These are phyloP conservation scores for Phallusia fumigata DNA, from an alignment of 23 tunicate species.

Conservation along the genomic window DNA sequence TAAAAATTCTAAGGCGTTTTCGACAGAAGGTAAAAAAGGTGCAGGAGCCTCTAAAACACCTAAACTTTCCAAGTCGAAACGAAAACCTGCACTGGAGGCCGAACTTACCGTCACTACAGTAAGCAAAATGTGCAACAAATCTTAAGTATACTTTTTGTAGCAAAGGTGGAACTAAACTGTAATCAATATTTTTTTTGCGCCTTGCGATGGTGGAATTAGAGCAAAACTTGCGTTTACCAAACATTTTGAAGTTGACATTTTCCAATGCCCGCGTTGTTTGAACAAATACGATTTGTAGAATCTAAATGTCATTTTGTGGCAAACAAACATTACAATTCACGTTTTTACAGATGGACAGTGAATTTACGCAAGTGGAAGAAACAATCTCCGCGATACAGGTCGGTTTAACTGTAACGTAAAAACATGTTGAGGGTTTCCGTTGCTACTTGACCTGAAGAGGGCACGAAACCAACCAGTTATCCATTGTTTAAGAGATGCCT, in stretches of 20 bases:
- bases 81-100: neutral
- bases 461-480: neutral
- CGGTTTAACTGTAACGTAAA: neutral
- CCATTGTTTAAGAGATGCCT: neutral
- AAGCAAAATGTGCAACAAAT: neutral
- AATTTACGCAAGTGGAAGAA: slow-evolving; percentile 37
- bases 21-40: neutral
- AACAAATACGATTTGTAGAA: too few relatives aligned
- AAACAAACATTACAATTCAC: too few relatives aligned
- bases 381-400: slow-evolving; percentile 30
- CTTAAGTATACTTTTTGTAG: neutral
- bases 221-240: too few relatives aligned
- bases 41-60: neutral
- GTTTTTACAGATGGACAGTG: slow-evolving; percentile 56
- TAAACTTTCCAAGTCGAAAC: neutral
- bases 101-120: neutral
- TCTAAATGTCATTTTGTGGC: too few relatives aligned
- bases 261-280: too few relatives aligned
- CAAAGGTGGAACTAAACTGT: neutral
- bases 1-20: neutral
- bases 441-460: slow-evolving; percentile 9
- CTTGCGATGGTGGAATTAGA: too few relatives aligned
- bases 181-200: too few relatives aligned
- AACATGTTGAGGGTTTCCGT: neutral
- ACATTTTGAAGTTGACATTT: too few relatives aligned